Conservation (phyloP, 2,113 vertebrate species). For the Syngnathus scovelli region DNA sequence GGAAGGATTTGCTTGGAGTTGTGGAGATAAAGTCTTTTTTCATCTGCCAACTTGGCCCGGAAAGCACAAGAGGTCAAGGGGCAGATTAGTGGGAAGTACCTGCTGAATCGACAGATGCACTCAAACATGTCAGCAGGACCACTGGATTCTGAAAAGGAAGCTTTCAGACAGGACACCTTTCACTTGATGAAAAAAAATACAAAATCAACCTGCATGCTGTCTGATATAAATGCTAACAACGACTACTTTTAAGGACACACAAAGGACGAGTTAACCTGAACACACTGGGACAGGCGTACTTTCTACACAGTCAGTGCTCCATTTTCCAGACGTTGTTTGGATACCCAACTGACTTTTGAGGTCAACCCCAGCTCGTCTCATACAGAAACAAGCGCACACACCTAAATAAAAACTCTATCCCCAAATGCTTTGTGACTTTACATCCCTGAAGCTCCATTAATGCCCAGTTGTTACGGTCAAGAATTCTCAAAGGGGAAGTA, state of each 20-base stretch:
- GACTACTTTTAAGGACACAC: conserved; percentile 36
- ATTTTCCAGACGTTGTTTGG: conserved; percentile 49
- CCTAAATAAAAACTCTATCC: conserved; percentile 52
- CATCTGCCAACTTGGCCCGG: conserved; percentile 41
- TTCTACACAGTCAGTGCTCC: conserved; percentile 51
- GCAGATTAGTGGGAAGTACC: conserved; percentile 40
- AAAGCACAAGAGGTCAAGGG: conserved; percentile 31
- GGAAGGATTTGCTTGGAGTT: conserved; percentile 43
- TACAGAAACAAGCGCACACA: conserved; percentile 36
- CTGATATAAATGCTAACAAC: conserved; percentile 3
- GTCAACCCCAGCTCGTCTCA: conserved; percentile 43
- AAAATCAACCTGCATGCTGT: conserved; percentile 2
- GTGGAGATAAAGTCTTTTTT: conserved; percentile 42
- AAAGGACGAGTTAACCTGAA: conserved; percentile 34
- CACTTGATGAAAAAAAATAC: conserved; percentile 17
- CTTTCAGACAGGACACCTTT: conserved; percentile 27
- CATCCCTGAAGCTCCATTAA: conserved; percentile 39
- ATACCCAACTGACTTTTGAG: conserved; percentile 51
- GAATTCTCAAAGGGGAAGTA: conserved; percentile 44
- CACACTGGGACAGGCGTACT: conserved; percentile 36
- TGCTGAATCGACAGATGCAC: conserved; percentile 12
- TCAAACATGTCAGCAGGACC: conserved; percentile 51
- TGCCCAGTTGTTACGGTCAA: conserved; percentile 47
- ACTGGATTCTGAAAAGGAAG: conserved; percentile 24
- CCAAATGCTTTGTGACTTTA: conserved; percentile 51